Percentiles rank a stretch among this genome's conserved stretches.
These are phyloP conservation scores for Panthera tigris DNA, from an alignment of 2,113 vertebrate species.

Conservation along the genomic window DNA sequence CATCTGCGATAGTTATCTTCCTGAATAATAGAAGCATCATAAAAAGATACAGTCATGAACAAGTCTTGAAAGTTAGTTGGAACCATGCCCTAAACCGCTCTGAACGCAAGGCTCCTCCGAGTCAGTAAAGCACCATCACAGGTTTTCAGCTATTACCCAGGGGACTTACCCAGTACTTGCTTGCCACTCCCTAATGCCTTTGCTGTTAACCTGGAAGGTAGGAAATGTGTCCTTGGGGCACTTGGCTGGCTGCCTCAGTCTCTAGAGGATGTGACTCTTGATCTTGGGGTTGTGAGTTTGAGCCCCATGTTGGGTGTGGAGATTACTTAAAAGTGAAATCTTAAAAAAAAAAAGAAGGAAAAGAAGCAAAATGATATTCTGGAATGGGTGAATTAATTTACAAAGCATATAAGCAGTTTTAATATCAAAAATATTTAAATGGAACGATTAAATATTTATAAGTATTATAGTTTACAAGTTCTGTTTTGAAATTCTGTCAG, in stretches of 20 bases:
- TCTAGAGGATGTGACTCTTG: too few species aligned
- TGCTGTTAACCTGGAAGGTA: not conserved
- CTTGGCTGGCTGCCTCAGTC: not conserved
- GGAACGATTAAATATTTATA: not conserved
- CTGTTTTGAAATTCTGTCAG: not conserved
- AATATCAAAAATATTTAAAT: not conserved
- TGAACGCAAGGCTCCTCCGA: not conserved
- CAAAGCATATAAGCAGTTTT: not conserved
- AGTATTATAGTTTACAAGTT: slow-evolving; percentile 7
- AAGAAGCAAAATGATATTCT: not conserved
- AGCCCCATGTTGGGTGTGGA: too few species aligned
- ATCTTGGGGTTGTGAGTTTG: too few species aligned
- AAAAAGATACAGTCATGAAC: not conserved
- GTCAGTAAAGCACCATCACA: not conserved
- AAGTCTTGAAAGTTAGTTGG: not conserved
- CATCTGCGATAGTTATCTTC: not conserved
- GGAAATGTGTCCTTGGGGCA: not conserved
- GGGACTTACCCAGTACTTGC: not conserved
- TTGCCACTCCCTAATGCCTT: not conserved
- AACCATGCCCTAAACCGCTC: not conserved
- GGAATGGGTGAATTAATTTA: not conserved
- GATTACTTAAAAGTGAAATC: too few species aligned
- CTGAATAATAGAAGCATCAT: not conserved
- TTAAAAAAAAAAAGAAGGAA: too few species aligned
- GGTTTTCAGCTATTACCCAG: not conserved